These are phyloP conservation scores for Blastobasis adustella DNA, from an alignment of 2,888 invertebrate species.

Conservation along the genomic window DNA sequence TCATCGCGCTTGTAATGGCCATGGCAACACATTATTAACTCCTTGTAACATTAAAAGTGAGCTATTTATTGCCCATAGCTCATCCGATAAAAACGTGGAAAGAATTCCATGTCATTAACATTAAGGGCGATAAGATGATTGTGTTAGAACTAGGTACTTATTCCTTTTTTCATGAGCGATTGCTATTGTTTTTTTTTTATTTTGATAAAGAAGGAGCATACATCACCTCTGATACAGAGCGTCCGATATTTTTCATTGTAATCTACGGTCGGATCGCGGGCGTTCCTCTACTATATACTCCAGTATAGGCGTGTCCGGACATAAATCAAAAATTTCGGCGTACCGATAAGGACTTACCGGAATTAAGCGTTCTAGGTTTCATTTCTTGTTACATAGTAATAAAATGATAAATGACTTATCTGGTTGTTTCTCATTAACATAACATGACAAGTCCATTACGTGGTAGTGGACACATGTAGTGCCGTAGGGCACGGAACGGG, in stretches of 20 bases:
- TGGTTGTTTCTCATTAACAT: conserved; percentile 59
- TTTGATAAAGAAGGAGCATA: conserved; percentile 21
- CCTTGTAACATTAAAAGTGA: conserved; percentile 54
- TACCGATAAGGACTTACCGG: conserved; percentile 39
- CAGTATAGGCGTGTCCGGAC: conserved; percentile 21
- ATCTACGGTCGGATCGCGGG: conserved; percentile 33
- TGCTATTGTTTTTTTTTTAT: conserved; percentile 15
- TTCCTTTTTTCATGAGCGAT: conserved; percentile 3
- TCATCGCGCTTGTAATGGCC: conserved; percentile 38
- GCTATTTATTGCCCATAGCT: conserved; percentile 57
- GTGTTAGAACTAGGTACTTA: conserved; percentile 2
- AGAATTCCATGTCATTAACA: conserved; percentile 56
- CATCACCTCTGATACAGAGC: conserved; percentile 18
- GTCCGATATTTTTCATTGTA: conserved; percentile 43
- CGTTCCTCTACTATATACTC: conserved; percentile 15
- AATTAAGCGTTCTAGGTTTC: conserved; percentile 40
- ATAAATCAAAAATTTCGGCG: conserved; percentile 51
- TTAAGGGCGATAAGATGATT: conserved; percentile 10
- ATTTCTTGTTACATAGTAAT: conserved; percentile 33
- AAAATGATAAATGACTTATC: conserved; percentile 63
- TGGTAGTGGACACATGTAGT: conserved; percentile 42
- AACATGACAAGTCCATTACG: conserved; percentile 73
- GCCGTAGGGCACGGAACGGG: conserved; percentile 21
- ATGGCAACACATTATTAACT: conserved; percentile 44
- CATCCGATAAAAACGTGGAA: conserved; percentile 45